Conservation (phyloP, 2,113 vertebrate genomes). For the Cyprinodon variegatus region DNA sequence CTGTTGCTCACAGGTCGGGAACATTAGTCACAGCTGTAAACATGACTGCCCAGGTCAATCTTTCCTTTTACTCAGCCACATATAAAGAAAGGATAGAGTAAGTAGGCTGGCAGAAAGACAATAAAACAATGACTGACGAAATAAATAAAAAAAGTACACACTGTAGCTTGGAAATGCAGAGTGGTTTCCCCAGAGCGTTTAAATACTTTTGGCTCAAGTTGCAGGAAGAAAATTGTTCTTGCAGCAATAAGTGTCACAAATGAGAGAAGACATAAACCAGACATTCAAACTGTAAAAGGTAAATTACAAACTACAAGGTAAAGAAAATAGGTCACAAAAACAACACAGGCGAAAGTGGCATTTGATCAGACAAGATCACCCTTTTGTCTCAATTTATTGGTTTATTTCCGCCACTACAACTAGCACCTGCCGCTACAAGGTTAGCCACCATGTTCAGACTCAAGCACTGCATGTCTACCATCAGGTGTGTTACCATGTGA, state of each 20-base stretch:
- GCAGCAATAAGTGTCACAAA: conserved; percentile 13
- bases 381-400: not conserved
- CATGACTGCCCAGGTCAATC: conserved; percentile 9
- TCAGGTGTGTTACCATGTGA: not conserved
- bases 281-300: not conserved
- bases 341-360: not conserved
- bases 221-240: conserved; percentile 20
- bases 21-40: conserved; percentile 52
- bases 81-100: not conserved
- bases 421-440: not conserved
- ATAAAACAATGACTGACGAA: not conserved
- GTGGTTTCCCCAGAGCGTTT: conserved; percentile 1
- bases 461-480: not conserved
- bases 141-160: not conserved
- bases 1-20: conserved; percentile 34
- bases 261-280: conserved; percentile 11
- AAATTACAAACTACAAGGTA: not conserved
- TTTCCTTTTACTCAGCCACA: conserved; percentile 18
- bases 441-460: not conserved
- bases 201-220: conserved; percentile 16
- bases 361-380: not conserved
- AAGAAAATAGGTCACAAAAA: not conserved
- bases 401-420: not conserved
- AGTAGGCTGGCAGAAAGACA: not conserved
- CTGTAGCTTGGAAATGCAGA: not conserved